Evolutionary conservation across 2,888 invertebrate species (phyloP), one percentile per base, ranked within the genome.

Genomic region (Panopea generosa): DNA sequence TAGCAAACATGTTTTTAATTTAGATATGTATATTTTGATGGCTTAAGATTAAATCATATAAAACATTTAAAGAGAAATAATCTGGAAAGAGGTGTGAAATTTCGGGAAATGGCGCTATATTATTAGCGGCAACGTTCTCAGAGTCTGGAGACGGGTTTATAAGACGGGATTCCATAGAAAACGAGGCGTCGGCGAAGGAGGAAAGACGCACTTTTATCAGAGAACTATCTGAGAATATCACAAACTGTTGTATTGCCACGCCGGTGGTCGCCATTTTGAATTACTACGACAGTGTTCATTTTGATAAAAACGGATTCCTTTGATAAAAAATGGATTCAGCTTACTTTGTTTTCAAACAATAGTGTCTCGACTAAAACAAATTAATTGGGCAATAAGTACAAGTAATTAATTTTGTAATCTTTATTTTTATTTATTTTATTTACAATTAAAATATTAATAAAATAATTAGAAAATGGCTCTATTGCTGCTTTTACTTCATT

Each of bases 1-100:
- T 18, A 62, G 45, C 45, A 47, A 76, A 80, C 76, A 69, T 76
- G 80, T 76, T 76, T 80, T 80, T 80, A 76, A 80, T 80, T 77
- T 77, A 75, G 74, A 75, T 74, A 75, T 65, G 77, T 74, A 77
- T 61, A 74, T 62, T 74, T 77, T 77, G 74, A 81, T 74, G 76
- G 68, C 66, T 43, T 43, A 18, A 43, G 77, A 74, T 81, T 74
- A 77, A 72, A 81, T 81, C 69, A 61, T 76, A 65, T 61, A 74
- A 74, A 67, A 77, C 65, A 69, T 74, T 71, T 75, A 75, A 73
- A 70, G 70, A 65, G 56, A 62, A 70, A 73, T 68, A 49, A 52
- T 53, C 33, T 60, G 43, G 27, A n/a, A 16, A 16, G 50, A 77
- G 77, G 77, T 77, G 77, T 72, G 71, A 77, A 77, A 52, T 59